phyloP scores from a whole-genome alignment of 2,888 invertebrate genomes.

The Pyrgus malvae region DNA sequence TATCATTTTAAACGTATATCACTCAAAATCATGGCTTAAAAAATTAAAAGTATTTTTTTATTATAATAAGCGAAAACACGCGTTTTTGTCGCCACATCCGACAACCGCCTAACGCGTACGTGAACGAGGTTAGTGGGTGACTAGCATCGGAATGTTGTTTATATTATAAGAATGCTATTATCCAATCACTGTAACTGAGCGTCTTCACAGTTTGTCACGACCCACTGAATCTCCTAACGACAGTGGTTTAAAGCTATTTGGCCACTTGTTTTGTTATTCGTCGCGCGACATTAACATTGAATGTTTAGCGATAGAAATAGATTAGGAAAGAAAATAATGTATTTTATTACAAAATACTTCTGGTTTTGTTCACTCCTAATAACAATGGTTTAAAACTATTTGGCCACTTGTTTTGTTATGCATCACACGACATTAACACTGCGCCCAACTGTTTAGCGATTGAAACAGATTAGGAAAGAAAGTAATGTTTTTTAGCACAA shows the following conservation, averaged over 20 bases:
- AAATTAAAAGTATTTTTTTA: neutral
- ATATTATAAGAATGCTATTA: conserved; percentile 20
- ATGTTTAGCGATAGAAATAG: no score
- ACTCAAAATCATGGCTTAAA: neutral
- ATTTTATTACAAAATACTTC: no score
- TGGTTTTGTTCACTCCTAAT: no score
- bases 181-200: conserved; percentile 6
- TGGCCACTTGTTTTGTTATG: neutral
- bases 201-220: conserved; percentile 19
- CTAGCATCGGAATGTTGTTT: conserved; percentile 22
- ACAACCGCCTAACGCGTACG: conserved; percentile 11
- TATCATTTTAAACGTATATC: neutral
- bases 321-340: neutral
- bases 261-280: neutral
- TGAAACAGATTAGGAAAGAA: neutral
- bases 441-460: no score
- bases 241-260: neutral
- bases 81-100: neutral
- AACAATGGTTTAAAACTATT: neutral
- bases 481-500: no score
- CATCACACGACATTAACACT: neutral
- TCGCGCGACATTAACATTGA: neutral
- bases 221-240: neutral
- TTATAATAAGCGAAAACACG: neutral
- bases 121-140: conserved; percentile 32